A percentile compares a stretch with the other conserved stretches of the same genome.
Evolutionary conservation across 2,797 vertebrate genomes (phyloP).

Genomic region (Rhabdomys pumilio): DNA sequence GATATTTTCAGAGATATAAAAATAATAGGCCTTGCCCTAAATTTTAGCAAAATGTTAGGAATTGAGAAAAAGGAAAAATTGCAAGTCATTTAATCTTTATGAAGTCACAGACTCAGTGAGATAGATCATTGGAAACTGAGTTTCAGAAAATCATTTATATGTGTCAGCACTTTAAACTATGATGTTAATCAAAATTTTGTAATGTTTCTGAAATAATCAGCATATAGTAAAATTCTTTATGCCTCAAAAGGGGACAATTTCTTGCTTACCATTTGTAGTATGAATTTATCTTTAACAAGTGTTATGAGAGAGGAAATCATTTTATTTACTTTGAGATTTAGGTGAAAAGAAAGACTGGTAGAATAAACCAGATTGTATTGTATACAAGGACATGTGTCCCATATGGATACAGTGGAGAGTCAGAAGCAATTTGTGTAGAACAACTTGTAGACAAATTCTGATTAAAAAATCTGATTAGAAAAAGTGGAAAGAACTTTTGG

Average conservation of each 20-base stretch:
- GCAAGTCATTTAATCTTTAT: background rate
- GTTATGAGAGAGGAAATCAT: background rate
- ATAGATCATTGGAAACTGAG: background rate
- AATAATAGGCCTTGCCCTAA: background rate
- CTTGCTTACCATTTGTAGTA: background rate
- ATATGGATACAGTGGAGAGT: background rate
- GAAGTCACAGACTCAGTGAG: background rate
- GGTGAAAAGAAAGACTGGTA: background rate
- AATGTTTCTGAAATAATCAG: background rate
- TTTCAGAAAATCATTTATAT: constrained; percentile 18
- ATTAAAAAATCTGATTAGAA: background rate
- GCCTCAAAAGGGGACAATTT: background rate
- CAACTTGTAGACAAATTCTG: background rate
- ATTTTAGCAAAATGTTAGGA: background rate
- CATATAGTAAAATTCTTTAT: background rate
- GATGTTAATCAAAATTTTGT: background rate
- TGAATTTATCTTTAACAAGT: background rate
- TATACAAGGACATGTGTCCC: background rate
- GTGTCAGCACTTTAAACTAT: background rate
- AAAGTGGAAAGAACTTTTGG: background rate
- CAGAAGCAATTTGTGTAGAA: background rate
- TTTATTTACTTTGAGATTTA: background rate
- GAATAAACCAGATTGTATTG: background rate
- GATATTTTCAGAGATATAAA: constrained; percentile 37
- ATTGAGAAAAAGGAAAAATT: background rate